Evolutionary conservation across 2,888 invertebrate genomes (phyloP).

Genomic region (Eupithecia centaureata): DNA sequence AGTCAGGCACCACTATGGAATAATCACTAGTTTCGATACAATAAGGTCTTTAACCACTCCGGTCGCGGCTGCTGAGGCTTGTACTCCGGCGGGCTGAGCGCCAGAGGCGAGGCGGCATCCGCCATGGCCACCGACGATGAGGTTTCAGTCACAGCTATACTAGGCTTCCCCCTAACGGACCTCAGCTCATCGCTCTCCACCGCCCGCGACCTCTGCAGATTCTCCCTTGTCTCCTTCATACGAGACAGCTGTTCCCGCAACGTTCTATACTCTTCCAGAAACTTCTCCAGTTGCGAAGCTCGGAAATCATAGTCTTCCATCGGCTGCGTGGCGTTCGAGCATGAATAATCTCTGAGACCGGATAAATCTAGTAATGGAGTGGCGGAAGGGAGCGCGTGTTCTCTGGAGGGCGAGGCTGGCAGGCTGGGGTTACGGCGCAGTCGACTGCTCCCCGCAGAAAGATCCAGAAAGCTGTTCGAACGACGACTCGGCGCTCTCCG

Average conservation of each 20-base stretch:
- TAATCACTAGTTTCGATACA: slow-evolving; percentile 73
- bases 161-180: slow-evolving; percentile 84
- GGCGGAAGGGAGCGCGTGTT: slow-evolving; percentile 77
- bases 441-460: slow-evolving; percentile 79
- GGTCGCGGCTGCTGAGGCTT: slow-evolving; percentile 72
- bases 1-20: slow-evolving; percentile 35
- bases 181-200: slow-evolving; percentile 81
- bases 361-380: slow-evolving; percentile 86
- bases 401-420: slow-evolving; percentile 86
- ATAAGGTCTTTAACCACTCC: slow-evolving; percentile 75
- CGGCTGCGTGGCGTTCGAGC: slow-evolving; percentile 71
- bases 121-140: slow-evolving; percentile 74
- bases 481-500: slow-evolving; percentile 76
- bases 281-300: slow-evolving; percentile 90
- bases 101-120: slow-evolving; percentile 73
- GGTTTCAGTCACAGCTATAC: slow-evolving; percentile 78
- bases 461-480: slow-evolving; percentile 89
- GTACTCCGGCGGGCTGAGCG: slow-evolving; percentile 73
- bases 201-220: slow-evolving; percentile 79
- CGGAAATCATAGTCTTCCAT: slow-evolving; percentile 89
- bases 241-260: slow-evolving; percentile 90
- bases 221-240: slow-evolving; percentile 92
- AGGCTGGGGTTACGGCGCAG: slow-evolving; percentile 83
- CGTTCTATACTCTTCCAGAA: slow-evolving; percentile 90
- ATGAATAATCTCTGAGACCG: slow-evolving; percentile 80